A percentile compares a stretch with the other conserved stretches of the same genome.
Conservation (phyloP, 2,888 invertebrate genomes). For the Odontothrips loti region DNA sequence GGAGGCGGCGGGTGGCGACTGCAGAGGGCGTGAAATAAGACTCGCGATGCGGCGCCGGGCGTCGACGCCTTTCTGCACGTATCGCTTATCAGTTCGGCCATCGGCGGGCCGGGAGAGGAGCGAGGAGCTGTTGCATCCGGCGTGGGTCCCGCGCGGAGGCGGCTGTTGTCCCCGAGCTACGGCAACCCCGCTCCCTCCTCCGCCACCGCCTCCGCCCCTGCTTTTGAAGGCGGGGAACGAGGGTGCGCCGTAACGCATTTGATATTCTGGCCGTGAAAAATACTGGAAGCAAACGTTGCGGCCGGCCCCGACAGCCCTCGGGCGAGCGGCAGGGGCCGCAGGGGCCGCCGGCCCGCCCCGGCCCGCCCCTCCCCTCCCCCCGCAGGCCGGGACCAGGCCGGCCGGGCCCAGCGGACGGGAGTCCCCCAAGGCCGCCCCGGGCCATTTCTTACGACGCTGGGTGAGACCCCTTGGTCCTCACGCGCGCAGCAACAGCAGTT, state of each 20-base stretch:
- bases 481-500: background rate
- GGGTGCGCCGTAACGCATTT: background rate
- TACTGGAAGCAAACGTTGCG: background rate
- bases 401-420: no score
- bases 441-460: background rate
- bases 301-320: background rate
- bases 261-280: slow-evolving; percentile 17
- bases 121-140: slow-evolving; percentile 17
- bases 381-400: no score
- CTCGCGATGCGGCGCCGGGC: background rate
- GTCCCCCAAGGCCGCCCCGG: slow-evolving; percentile 1
- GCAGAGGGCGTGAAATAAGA: background rate
- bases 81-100: background rate
- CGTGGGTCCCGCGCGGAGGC: slow-evolving; percentile 4
- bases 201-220: no score
- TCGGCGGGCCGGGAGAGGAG: background rate
- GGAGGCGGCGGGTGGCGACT: background rate
- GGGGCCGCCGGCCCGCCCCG: background rate
- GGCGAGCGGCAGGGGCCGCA: background rate
- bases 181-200: background rate
- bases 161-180: background rate
- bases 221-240: background rate
- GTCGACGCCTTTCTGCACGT: background rate
- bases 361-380: background rate
- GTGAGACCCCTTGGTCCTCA: no score